Base-by-base conservation (phyloP, 1,140 invertebrate genomes). In the Cotesia glomerata region DNA sequence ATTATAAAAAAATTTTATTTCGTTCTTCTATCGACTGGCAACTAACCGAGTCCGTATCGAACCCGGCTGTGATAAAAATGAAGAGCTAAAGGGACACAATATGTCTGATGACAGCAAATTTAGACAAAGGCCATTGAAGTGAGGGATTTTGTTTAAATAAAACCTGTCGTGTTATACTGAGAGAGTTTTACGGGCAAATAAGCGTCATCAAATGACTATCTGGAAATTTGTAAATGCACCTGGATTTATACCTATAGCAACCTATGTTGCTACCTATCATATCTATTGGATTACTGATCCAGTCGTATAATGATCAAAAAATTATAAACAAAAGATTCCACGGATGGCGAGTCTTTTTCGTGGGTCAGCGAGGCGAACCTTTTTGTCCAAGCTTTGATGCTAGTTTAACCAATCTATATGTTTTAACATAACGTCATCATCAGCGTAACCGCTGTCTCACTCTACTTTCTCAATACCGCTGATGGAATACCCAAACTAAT, bases 271-370 rank as follows among this genome's bases (percentile, higher is more conserved):
- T 45, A 45, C 39, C 39, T 45, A 26, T 16, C 51, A 75, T 76
- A 76, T 75, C 70, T 77, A 75, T 54, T 75, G 79, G 85, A 83
- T 85, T 84, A 86, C 84, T 83, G 82, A 81, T 81, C 81, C 81
- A 78, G 81, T 78, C 80, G 67, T 74, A 70, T 86, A 84, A 87
- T 86, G 84, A 87, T 87, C 82, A 85, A 85, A 85, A 86, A 85
- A 86, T 86, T 85, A 85, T 86, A 86, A 86, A 86, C 86, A 87
- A 86, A 86, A 87, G 86, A 87, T 86, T 85, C 83, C 85, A 86
- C 86, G 85, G 86, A 86, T 86, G 85, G 85, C 80, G 81, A 81
- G 82, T 81, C 85, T 85, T 87, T 87, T 87, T 86, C 85, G 85
- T 86, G 85, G 84, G 83, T 86, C 82, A 84, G 78, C 84, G 83